These are phyloP conservation scores for Orgyia antiqua DNA, from an alignment of 2,888 invertebrate genomes.

Conservation along the genomic window DNA sequence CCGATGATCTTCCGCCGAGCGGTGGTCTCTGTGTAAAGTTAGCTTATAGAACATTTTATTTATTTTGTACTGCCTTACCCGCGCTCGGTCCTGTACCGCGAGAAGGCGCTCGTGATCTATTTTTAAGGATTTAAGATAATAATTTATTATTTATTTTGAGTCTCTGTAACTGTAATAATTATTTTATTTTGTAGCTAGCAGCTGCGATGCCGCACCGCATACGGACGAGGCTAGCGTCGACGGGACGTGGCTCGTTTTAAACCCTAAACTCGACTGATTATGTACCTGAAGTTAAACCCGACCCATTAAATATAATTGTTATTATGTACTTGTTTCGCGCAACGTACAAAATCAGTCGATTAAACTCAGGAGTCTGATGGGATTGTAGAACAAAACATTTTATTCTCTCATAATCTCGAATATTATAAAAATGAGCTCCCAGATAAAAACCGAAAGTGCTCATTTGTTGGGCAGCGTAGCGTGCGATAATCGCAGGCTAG, in stretches of 20 bases:
- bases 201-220: conserved; percentile 72
- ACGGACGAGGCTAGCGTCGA: conserved; percentile 68
- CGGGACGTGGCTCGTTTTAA: conserved; percentile 61
- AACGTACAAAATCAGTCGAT: conserved; percentile 43
- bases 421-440: conserved; percentile 19
- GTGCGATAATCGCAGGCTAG: conserved; percentile 30
- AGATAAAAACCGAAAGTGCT: conserved; percentile 28
- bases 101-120: conserved; percentile 79
- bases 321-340: conserved; percentile 6
- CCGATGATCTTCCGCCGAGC: conserved; percentile 76
- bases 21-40: conserved; percentile 78
- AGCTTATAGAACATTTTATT: conserved; percentile 75
- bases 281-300: conserved; percentile 27
- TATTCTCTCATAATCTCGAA: conserved; percentile 22
- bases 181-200: conserved; percentile 62
- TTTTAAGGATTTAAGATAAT: conserved; percentile 78
- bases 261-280: conserved; percentile 39
- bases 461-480: conserved; percentile 31
- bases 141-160: conserved; percentile 79
- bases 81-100: conserved; percentile 76
- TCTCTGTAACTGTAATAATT: conserved; percentile 75
- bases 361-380: conserved; percentile 48
- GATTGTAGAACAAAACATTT: conserved; percentile 24
- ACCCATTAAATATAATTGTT: conserved; percentile 7
- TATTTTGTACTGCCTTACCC: conserved; percentile 73